These are phyloP conservation scores for Argyra leucocephala DNA, from an alignment of 2,888 invertebrate species.

Conservation along the genomic window DNA sequence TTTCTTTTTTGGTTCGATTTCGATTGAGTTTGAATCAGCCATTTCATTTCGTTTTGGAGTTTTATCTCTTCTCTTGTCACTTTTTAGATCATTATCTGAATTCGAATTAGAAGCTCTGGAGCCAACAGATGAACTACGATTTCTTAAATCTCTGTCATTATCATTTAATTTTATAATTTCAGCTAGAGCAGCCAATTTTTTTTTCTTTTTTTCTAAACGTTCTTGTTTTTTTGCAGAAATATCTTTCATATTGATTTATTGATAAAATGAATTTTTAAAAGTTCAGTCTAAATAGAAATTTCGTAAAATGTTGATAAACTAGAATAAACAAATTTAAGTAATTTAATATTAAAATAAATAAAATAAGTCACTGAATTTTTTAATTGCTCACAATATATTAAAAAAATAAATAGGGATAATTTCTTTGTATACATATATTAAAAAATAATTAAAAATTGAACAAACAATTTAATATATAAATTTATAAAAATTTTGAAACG, in stretches of 20 bases:
- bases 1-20: slow-evolving; percentile 27
- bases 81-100: background rate
- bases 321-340: background rate
- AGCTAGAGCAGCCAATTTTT: slow-evolving; percentile 53
- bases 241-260: slow-evolving; percentile 40
- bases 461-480: background rate
- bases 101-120: slow-evolving; percentile 15
- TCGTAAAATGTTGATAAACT: background rate
- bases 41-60: slow-evolving; percentile 13
- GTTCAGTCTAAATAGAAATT: background rate
- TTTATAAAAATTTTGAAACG: slow-evolving; percentile 9
- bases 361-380: background rate
- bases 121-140: slow-evolving; percentile 14
- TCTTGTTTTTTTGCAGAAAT: slow-evolving; percentile 46
- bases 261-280: background rate
- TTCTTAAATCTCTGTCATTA: slow-evolving; percentile 37
- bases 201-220: slow-evolving; percentile 53
- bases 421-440: background rate
- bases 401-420: slow-evolving; percentile 7
- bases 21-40: slow-evolving; percentile 21
- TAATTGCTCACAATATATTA: background rate
- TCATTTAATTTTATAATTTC: slow-evolving; percentile 54
- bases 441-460: background rate
- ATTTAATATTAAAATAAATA: background rate
- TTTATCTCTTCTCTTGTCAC: background rate